A percentile compares a stretch with the other conserved stretches of the same genome.
Conservation (phyloP, 64 coral and sea anemone species). For the Montipora cactus region DNA sequence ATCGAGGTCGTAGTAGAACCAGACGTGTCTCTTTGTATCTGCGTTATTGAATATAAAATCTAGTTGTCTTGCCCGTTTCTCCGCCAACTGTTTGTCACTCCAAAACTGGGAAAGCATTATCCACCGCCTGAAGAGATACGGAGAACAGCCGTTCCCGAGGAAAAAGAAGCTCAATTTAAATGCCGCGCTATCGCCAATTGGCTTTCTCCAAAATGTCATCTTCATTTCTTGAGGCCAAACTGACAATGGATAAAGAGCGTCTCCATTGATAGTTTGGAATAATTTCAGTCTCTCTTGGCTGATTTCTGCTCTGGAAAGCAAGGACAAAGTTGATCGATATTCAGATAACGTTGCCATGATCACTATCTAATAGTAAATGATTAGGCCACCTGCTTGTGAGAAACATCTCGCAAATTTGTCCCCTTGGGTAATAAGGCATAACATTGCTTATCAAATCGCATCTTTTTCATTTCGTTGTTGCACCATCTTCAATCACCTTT, state of each 20-base stretch:
- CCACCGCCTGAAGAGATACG: neutral
- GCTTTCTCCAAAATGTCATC: slow-evolving; percentile 42
- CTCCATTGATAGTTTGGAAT: slow-evolving; percentile 17
- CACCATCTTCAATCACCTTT: neutral
- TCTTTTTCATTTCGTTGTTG: neutral
- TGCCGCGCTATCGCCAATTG: neutral
- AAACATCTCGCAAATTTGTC: neutral
- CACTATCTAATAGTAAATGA: neutral
- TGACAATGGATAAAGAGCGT: neutral
- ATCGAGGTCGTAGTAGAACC: neutral
- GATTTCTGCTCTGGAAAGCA: neutral
- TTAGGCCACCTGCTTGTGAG: neutral
- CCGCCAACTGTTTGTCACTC: neutral
- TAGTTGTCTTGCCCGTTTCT: slow-evolving; percentile 13
- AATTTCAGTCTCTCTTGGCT: neutral
- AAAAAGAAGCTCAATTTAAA: slow-evolving; percentile 34
- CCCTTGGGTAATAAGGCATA: neutral
- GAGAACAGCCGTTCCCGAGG: slow-evolving; percentile 38
- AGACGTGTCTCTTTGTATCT: neutral
- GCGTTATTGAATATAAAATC: slow-evolving; percentile 24
- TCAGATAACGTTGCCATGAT: neutral
- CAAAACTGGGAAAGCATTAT: slow-evolving; percentile 23
- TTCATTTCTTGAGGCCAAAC: slow-evolving; percentile 26
- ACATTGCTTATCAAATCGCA: neutral
- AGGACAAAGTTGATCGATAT: neutral